phyloP scores from a whole-genome alignment of 2,797 vertebrate genomes.

The Cryptoprocta ferox region DNA sequence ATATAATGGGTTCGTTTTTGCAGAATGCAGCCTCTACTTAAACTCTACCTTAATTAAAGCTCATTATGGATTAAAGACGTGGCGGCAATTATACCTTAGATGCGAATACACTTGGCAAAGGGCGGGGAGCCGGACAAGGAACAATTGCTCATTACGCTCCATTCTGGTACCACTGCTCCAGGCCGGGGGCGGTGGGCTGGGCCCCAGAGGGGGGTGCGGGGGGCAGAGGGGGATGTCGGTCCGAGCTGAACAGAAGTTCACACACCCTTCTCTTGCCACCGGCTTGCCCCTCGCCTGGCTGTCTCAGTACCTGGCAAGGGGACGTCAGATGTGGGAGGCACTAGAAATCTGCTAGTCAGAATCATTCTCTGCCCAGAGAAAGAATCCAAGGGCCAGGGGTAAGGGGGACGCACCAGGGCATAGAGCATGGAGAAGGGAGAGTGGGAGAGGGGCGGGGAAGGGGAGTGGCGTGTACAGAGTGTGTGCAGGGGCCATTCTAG shows the following conservation, averaged over 20 bases:
- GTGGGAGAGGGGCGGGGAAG: not conserved
- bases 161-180: not conserved
- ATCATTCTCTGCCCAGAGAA: not conserved
- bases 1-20: slow-evolving; percentile 61
- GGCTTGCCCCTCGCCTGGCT: not conserved
- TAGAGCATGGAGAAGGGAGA: not conserved
- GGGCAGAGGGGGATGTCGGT: not conserved
- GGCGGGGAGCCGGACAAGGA: slow-evolving; percentile 18
- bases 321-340: not conserved
- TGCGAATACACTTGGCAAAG: slow-evolving; percentile 36
- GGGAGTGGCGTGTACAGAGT: rapidly evolving
- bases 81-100: slow-evolving; percentile 69
- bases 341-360: not conserved
- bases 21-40: slow-evolving; percentile 60
- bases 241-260: not conserved
- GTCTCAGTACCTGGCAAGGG: not conserved
- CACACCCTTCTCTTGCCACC: not conserved
- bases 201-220: not conserved
- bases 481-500: too few relatives aligned
- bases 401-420: not conserved
- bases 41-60: slow-evolving; percentile 76
- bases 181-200: slow-evolving; percentile 46
- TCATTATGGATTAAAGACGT: slow-evolving; percentile 51
- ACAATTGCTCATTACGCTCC: slow-evolving; percentile 69
- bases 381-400: not conserved